Conservation (phyloP, 2,888 invertebrate genomes). For the Aporophyla nigra region DNA sequence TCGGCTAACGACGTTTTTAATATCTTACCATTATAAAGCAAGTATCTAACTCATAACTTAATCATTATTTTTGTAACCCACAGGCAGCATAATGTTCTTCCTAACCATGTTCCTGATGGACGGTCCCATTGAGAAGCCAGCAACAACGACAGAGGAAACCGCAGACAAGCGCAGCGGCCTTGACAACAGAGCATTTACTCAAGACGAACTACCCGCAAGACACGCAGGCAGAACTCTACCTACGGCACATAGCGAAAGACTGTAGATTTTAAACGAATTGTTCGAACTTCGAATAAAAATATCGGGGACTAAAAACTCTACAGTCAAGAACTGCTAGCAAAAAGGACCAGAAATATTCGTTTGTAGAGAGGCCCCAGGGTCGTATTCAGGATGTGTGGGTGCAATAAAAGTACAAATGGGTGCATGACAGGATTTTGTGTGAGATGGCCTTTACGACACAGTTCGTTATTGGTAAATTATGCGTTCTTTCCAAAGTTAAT, state of each 20-base stretch:
- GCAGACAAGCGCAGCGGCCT: conserved; percentile 80
- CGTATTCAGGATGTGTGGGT: conserved; percentile 46
- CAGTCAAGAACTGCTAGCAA: conserved; percentile 38
- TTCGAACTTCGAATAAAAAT: conserved; percentile 12
- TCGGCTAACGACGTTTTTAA: not conserved
- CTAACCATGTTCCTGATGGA: conserved; percentile 96
- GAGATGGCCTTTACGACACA: conserved; percentile 12
- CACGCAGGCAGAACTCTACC: conserved; percentile 67
- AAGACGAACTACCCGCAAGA: conserved; percentile 83
- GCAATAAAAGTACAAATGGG: conserved; percentile 56
- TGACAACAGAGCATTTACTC: conserved; percentile 90
- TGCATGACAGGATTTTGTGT: conserved; percentile 36
- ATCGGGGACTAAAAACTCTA: conserved; percentile 26
- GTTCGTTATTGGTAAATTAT: conserved; percentile 12
- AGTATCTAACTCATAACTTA: not conserved
- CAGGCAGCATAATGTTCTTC: conserved; percentile 96
- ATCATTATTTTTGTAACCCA: conserved; percentile 17
- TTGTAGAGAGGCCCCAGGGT: conserved; percentile 27
- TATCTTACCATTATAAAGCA: not conserved
- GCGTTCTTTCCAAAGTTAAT: conserved; percentile 48
- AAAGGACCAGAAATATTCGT: conserved; percentile 33
- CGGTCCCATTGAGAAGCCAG: conserved; percentile 84
- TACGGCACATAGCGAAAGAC: conserved; percentile 71
- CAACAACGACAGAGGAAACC: conserved; percentile 33
- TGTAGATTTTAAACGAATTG: conserved; percentile 63